These are phyloP conservation scores for Syrphus vitripennis DNA, from an alignment of 2,888 invertebrate genomes.

Conservation along the genomic window DNA sequence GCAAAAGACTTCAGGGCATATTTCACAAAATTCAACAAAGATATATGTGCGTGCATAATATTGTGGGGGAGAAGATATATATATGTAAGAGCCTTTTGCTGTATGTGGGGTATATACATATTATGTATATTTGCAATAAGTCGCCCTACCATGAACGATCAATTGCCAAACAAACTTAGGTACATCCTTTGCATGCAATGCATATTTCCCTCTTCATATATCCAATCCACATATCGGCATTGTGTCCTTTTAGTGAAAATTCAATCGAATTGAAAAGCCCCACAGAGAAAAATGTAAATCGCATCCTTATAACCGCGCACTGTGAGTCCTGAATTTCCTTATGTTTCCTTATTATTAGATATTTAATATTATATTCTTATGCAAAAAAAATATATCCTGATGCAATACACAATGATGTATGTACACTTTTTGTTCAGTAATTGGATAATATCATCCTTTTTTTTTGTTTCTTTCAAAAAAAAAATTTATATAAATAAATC, in stretches of 20 bases:
- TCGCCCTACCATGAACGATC: conserved; percentile 42
- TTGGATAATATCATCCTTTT: conserved; percentile 23
- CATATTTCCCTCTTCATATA: conserved; percentile 9
- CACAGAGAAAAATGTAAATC: neutral
- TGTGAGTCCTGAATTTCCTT: conserved; percentile 19
- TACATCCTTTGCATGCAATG: neutral
- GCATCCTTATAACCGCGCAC: conserved; percentile 5
- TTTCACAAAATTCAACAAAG: conserved; percentile 1
- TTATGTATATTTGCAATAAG: conserved; percentile 10
- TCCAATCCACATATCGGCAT: conserved; percentile 22
- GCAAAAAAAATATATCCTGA: neutral
- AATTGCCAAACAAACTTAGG: conserved; percentile 47
- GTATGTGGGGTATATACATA: neutral
- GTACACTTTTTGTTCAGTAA: conserved; percentile 26
- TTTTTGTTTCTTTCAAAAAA: neutral
- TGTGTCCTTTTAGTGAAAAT: conserved; percentile 26
- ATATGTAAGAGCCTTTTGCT: conserved; percentile 34
- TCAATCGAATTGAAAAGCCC: conserved; percentile 27
- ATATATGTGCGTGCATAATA: conserved; percentile 35
- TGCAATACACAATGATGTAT: neutral
- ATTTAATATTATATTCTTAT: conserved; percentile 43
- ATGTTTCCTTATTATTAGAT: conserved; percentile 31
- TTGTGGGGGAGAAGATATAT: conserved; percentile 31
- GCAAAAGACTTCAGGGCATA: conserved; percentile 3
- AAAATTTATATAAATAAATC: neutral